phyloP scores from a whole-genome alignment of 2,888 invertebrate genomes.

The Isotomurus palustris region DNA sequence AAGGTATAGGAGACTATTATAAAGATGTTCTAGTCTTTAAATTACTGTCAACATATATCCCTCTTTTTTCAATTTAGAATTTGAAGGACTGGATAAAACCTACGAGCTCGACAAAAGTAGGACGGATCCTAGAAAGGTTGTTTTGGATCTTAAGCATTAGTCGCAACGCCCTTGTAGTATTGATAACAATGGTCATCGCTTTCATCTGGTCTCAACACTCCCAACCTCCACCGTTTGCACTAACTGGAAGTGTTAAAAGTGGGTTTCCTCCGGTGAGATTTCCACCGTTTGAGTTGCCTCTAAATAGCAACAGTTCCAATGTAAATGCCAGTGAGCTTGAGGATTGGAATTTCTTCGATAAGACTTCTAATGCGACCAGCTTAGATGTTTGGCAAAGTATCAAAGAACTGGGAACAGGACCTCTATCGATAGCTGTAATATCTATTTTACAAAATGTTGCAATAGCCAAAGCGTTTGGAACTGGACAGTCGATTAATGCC shows the following conservation, averaged over 20 bases:
- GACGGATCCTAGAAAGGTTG: conserved; percentile 54
- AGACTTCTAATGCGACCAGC: background rate
- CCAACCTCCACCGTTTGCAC: conserved; percentile 48
- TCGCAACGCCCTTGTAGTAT: conserved; percentile 75
- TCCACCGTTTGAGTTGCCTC: conserved; percentile 20
- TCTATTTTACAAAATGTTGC: conserved; percentile 90
- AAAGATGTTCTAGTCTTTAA: background rate
- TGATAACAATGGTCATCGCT: conserved; percentile 60
- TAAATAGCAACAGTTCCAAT: background rate
- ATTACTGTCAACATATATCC: background rate
- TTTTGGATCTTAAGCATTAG: conserved; percentile 71
- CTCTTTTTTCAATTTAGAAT: conserved; percentile 53
- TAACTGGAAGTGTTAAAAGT: conserved; percentile 38
- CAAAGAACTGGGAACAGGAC: conserved; percentile 65
- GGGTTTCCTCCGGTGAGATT: conserved; percentile 33
- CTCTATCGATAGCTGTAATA: conserved; percentile 80
- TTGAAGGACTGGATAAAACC: conserved; percentile 57
- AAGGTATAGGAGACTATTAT: conserved; percentile 36
- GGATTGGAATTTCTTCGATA: no score
- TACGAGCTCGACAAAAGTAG: conserved; percentile 48
- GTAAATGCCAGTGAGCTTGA: no score
- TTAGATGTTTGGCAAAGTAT: conserved; percentile 27
- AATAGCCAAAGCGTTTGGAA: conserved; percentile 89
- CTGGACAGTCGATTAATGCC: conserved; percentile 69
- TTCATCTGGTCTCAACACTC: conserved; percentile 54